Conservation (phyloP, 2,888 invertebrate species). For the Torymus auratus region DNA sequence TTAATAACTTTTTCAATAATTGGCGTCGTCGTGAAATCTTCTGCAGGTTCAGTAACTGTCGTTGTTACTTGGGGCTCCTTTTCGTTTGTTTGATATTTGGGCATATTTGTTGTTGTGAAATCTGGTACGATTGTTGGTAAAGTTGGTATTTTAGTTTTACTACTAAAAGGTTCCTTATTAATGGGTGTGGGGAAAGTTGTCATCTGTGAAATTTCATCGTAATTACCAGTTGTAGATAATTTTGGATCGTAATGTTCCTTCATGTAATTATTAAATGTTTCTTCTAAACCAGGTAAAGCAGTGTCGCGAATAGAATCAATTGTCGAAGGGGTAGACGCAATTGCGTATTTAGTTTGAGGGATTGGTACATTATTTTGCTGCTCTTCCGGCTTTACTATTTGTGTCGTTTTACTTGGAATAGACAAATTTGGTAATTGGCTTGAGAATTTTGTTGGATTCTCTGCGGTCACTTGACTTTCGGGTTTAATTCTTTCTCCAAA, state of each 20-base stretch:
- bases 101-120: neutral
- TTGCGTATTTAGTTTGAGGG: neutral
- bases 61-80: neutral
- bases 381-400: neutral
- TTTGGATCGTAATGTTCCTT: conserved; percentile 56
- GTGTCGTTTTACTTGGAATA: conserved; percentile 16
- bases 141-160: conserved; percentile 11
- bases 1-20: neutral
- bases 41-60: neutral
- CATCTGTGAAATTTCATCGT: conserved; percentile 43
- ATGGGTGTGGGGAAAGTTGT: conserved; percentile 44
- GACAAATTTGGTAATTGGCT: neutral
- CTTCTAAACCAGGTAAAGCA: conserved; percentile 43
- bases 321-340: neutral
- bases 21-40: too few relatives aligned
- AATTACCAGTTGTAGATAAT: conserved; percentile 33
- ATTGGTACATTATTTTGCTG: neutral
- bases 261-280: conserved; percentile 55
- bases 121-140: neutral
- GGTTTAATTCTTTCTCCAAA: neutral
- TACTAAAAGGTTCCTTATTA: neutral
- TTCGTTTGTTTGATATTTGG: neutral
- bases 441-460: neutral
- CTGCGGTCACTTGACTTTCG: neutral
- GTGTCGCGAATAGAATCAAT: conserved; percentile 1